Base-by-base conservation (phyloP, 1,140 invertebrate genomes). In the Hycleus phaleratus region DNA sequence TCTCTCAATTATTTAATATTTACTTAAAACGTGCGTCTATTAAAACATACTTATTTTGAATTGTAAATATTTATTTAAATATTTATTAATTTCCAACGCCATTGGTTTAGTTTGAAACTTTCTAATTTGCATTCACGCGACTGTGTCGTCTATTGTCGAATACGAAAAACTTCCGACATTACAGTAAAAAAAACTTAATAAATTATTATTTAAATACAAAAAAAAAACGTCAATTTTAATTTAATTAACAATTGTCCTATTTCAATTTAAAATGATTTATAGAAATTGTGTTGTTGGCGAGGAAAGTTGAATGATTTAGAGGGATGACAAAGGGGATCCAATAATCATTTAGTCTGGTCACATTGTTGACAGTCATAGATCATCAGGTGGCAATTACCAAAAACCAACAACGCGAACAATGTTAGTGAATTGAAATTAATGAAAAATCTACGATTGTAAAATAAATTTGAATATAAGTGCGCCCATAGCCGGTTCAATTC, bases 21-120 rank as follows among this genome's bases (percentile, higher is more conserved):
- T 51, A 51, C 49, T 53, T 53, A 53, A 53, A 53, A 53, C 38
- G 42, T 46, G 9, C 25, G 58, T 62, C 66, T 64, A 66, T 68
- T 66, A 68, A 68, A 66, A 63, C 58, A 61, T 62, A 54, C 66
- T 68, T 66, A 68, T 50, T 68, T 68, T 68, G 66, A 66, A 68
- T 68, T 68, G 64, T 68, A 68, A 68, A 68, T 67, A 62, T 49
- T 32, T 64, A 58, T 61, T 62, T 64, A 62, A 54, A 55, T 55
- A 55, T 55, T 55, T 46, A 55, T 53, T 46, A 55, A 55, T 55
- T 55, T 53, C 40, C 42, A 10, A 32, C 50, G 25, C 50, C 50
- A 53, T 46, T 53, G 51, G 43, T 46, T 53, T 26, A 11, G 39
- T 26, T 32, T 26, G 26, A 53, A 53, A 53, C 51, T 53, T 53